Evolutionary conservation across 2,888 invertebrate genomes (phyloP).

Genomic region (Megaustenia siamemsis): DNA sequence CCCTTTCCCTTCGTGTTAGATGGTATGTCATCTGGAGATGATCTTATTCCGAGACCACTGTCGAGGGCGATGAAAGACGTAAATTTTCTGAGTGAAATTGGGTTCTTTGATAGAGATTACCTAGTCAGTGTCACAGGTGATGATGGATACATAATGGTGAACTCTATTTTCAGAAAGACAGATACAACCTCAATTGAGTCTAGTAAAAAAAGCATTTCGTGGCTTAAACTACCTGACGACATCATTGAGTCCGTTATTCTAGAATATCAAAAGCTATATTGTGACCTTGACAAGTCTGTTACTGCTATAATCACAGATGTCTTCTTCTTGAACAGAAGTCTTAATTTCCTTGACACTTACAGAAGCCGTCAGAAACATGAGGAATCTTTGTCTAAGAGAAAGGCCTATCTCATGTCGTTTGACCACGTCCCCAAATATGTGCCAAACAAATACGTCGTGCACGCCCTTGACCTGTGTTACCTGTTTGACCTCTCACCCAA

Average conservation of each 20-base stretch:
- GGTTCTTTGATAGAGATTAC: slow-evolving; percentile 9
- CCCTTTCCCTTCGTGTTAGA: neutral
- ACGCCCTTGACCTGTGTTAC: neutral
- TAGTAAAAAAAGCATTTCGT: neutral
- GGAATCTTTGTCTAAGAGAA: neutral
- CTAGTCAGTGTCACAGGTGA: neutral
- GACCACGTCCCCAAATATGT: slow-evolving; percentile 16
- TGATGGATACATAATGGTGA: neutral
- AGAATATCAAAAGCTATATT: slow-evolving; percentile 17
- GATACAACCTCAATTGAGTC: neutral
- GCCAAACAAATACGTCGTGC: neutral
- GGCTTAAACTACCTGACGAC: neutral
- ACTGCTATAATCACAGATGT: slow-evolving; percentile 14
- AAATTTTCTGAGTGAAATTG: neutral
- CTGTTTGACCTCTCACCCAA: slow-evolving; percentile 1
- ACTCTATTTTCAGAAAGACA: neutral
- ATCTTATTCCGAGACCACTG: neutral
- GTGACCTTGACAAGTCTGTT: neutral
- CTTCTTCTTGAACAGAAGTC: neutral
- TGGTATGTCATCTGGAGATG: neutral
- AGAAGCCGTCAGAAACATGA: neutral
- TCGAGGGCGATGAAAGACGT: neutral
- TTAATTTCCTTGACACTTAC: neutral
- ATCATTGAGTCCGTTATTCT: neutral
- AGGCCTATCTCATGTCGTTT: slow-evolving; percentile 13